These are phyloP conservation scores for Drosophila conformis DNA, from an alignment of 2,888 invertebrate genomes.

Conservation along the genomic window DNA sequence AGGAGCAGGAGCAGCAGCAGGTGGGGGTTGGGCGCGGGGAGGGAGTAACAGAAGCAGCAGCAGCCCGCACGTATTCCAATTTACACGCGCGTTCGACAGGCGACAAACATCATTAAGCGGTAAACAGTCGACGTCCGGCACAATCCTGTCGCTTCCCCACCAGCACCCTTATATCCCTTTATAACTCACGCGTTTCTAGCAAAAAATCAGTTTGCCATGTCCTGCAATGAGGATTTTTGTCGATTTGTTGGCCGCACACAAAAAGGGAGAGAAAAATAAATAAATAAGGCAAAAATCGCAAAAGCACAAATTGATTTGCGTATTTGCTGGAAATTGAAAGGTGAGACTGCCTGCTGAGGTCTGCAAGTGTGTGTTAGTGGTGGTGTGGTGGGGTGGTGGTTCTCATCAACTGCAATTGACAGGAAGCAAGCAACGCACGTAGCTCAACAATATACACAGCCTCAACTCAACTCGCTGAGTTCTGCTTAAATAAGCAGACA, in stretches of 20 bases:
- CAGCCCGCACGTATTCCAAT: slow-evolving; percentile 64
- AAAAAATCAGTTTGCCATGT: slow-evolving; percentile 26
- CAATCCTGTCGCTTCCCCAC: neutral
- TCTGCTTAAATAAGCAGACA: slow-evolving; percentile 64
- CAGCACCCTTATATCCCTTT: neutral
- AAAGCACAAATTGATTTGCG: slow-evolving; percentile 66
- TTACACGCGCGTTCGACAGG: slow-evolving; percentile 66
- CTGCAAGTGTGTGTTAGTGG: neutral
- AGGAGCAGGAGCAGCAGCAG: neutral
- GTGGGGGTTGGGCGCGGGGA: neutral
- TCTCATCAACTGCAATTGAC: slow-evolving; percentile 62
- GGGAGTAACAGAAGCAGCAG: neutral
- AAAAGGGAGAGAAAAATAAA: slow-evolving; percentile 1
- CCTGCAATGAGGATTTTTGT: slow-evolving; percentile 27
- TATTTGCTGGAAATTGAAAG: slow-evolving; percentile 36
- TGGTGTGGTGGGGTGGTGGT: neutral
- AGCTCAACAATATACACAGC: neutral
- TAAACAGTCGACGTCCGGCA: slow-evolving; percentile 26
- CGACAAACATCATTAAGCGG: slow-evolving; percentile 72
- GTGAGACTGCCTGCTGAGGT: slow-evolving; percentile 12
- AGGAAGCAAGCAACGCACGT: slow-evolving; percentile 54
- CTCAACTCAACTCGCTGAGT: slow-evolving; percentile 9
- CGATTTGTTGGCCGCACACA: slow-evolving; percentile 40
- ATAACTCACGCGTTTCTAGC: neutral
- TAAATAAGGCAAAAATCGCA: slow-evolving; percentile 35